Evolutionary conservation across 2,113 vertebrate species (phyloP).

Genomic region (Hippocampus barbouri): DNA sequence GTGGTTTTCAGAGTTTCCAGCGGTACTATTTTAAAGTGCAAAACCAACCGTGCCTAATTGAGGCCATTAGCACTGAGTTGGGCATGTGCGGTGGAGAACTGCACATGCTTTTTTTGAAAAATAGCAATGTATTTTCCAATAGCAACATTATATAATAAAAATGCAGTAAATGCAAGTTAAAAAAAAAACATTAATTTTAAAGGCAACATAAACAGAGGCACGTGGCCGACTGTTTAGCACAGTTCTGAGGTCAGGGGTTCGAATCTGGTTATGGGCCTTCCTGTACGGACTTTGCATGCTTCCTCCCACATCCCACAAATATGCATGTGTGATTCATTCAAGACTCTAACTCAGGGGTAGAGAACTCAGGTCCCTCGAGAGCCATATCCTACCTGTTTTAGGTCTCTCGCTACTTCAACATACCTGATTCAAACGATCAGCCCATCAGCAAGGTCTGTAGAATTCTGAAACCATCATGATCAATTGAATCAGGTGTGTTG

Average conservation of each 20-base stretch:
- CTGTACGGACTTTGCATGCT: no score
- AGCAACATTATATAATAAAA: neutral
- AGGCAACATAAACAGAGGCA: neutral
- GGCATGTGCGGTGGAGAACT: neutral
- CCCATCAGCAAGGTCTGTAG: no score
- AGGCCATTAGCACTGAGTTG: neutral
- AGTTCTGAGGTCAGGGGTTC: neutral
- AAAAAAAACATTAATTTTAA: neutral
- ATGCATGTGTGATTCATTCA: no score
- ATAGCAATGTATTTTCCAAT: neutral
- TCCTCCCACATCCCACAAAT: no score
- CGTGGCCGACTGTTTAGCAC: neutral
- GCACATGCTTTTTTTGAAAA: neutral
- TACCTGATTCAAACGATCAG: no score
- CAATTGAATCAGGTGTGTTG: no score
- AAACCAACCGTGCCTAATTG: neutral
- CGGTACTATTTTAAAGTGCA: neutral
- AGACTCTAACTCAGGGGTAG: no score
- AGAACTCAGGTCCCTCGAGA: no score
- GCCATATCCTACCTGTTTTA: no score
- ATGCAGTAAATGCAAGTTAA: neutral
- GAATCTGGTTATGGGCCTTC: neutral
- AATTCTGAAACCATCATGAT: no score
- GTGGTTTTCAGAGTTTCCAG: neutral
- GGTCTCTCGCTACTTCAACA: no score